Percentiles rank a stretch among this genome's conserved stretches.
These are phyloP conservation scores for Nesogale talazaci DNA, from an alignment of 2,113 vertebrate genomes.

Conservation along the genomic window DNA sequence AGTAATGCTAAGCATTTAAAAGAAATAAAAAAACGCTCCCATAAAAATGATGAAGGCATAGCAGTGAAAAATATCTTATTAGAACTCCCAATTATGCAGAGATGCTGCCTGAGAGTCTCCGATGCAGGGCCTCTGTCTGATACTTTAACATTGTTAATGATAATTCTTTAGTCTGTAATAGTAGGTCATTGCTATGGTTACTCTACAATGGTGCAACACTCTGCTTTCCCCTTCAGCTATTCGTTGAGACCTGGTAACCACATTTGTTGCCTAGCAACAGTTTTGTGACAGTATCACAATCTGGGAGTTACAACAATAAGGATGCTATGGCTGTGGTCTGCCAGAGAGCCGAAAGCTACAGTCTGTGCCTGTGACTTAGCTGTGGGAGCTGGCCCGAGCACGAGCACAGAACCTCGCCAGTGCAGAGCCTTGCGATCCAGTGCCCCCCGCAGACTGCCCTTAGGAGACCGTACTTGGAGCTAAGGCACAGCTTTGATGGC, in stretches of 20 bases:
- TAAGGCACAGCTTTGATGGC: conserved; percentile 27
- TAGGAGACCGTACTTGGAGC: conserved; percentile 9
- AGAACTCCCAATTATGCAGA: conserved; percentile 80
- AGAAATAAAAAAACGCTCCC: conserved; percentile 12
- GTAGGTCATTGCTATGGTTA: conserved; percentile 94
- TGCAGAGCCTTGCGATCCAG: neutral
- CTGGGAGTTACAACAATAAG: conserved; percentile 88
- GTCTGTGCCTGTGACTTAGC: conserved; percentile 12
- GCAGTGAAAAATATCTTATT: conserved; percentile 69
- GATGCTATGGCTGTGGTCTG: conserved; percentile 80
- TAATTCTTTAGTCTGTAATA: conserved; percentile 92
- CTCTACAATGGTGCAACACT: conserved; percentile 91
- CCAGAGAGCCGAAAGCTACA: conserved; percentile 73
- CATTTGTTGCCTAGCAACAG: conserved; percentile 92
- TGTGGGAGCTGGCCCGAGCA: conserved; percentile 42
- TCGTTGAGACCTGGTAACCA: conserved; percentile 88
- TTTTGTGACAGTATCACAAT: conserved; percentile 90
- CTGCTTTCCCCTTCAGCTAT: conserved; percentile 90
- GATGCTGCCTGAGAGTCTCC: conserved; percentile 82
- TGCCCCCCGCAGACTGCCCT: neutral
- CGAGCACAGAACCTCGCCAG: neutral
- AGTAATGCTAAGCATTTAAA: neutral
- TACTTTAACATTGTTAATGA: conserved; percentile 91
- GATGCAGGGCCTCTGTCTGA: conserved; percentile 85
- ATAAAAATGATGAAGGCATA: conserved; percentile 53